These are phyloP conservation scores for Melinopterus prodromus DNA, from an alignment of 2,888 invertebrate species.

Conservation along the genomic window DNA sequence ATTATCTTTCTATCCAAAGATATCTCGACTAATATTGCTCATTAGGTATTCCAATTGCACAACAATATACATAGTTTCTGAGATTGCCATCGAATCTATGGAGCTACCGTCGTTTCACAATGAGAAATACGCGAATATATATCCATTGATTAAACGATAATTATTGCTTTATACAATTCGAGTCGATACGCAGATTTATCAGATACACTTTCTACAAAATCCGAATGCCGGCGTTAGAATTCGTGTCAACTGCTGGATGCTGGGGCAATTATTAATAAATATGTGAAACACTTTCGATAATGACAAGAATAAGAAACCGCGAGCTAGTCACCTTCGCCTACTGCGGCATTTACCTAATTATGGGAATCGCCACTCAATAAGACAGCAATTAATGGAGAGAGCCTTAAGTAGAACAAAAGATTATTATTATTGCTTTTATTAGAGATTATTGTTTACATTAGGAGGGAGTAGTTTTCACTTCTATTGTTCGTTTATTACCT, in stretches of 20 bases:
- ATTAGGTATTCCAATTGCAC: background rate
- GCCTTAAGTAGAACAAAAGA: slow-evolving; percentile 4
- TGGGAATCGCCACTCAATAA: slow-evolving; percentile 4
- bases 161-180: background rate
- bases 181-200: background rate
- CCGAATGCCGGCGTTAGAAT: background rate
- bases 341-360: background rate
- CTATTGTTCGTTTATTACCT: background rate
- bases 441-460: background rate
- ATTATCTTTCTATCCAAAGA: background rate
- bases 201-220: background rate
- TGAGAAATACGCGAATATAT: background rate
- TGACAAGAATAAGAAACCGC: background rate
- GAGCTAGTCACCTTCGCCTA: background rate
- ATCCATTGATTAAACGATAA: background rate
- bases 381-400: background rate
- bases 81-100: background rate
- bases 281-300: slow-evolving; percentile 4
- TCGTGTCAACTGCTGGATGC: background rate
- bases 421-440: background rate
- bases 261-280: slow-evolving; percentile 4
- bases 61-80: background rate
- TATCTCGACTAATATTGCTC: slow-evolving; percentile 4
- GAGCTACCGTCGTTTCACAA: background rate
- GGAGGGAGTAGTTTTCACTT: background rate